Base-by-base conservation (phyloP, 2,113 vertebrate genomes). In the Mus pahari region DNA sequence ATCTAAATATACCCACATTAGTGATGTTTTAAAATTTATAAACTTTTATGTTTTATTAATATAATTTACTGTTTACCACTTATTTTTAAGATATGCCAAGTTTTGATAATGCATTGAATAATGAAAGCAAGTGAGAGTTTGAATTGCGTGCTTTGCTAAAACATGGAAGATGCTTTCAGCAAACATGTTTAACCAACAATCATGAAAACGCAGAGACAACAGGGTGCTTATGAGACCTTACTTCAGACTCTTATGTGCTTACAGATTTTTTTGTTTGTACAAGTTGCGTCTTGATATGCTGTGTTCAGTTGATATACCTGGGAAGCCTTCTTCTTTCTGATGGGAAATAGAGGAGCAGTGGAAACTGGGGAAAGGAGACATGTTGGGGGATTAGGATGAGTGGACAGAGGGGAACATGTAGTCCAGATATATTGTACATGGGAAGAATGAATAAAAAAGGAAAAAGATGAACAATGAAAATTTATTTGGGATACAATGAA, bases 11-110 rank as follows among this genome's bases (percentile, higher is more conserved):
- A 50, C 45, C 82, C 3, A 28, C 28, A 24, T 62, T 26, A 68
- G 48, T 60, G 31, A 12, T 70, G 86, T 70, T 93, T 92, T n/a
- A 50, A 92, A 89, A 53, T 28, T 92, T 82, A 22, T 16, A 66
- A 60, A 62, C 22, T 24, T 28, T 39, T 84, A 71, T 50, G 74
- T 91, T 87, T 84, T 9, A 55, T 62, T n/a, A 91, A 42, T 78
- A 74, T 86, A 7, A 96, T 62, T 86, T 78, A 86, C 89, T 82
- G 9, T 89, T 66, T 89, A 62, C 48, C 5, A 50, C 22, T 82
- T 68, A 78, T 90, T 86, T 71, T 68, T 50, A 17, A 94, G 91
- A 45, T 55, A 13, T 24, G 3, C 58, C 82, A 64, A 58, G 66
- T 89, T 88, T 79, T 42, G 53, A 22, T 53, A 77, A 6, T 17